Conservation (phyloP, 2,113 vertebrate species). For the Austrofundulus limnaeus region DNA sequence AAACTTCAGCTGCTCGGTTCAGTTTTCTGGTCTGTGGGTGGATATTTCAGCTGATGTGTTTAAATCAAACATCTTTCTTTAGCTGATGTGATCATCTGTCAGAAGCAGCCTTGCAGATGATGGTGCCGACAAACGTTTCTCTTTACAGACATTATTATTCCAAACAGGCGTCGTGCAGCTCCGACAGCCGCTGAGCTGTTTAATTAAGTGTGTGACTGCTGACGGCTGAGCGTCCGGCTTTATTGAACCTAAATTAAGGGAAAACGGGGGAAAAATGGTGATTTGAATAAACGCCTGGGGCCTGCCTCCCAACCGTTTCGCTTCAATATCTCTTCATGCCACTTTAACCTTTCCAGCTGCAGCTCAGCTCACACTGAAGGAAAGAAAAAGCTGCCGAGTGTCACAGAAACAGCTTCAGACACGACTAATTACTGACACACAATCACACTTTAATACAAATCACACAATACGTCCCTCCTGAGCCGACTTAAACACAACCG, state of each 20-base stretch:
- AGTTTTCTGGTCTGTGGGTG: neutral
- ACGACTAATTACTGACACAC: conserved; percentile 9
- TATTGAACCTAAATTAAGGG: conserved; percentile 77
- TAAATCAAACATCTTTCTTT: conserved; percentile 9
- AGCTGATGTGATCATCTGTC: conserved; percentile 46
- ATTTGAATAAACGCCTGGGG: conserved; percentile 79
- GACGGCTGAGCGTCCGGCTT: conserved; percentile 71
- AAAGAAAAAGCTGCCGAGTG: conserved; percentile 15
- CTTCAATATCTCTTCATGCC: conserved; percentile 76
- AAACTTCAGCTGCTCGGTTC: neutral
- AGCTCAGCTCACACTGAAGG: conserved; percentile 38
- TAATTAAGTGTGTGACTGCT: conserved; percentile 78
- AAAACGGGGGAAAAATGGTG: conserved; percentile 47
- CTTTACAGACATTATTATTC: conserved; percentile 73
- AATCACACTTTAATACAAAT: neutral
- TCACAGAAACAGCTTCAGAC: conserved; percentile 30
- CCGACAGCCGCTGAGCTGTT: conserved; percentile 70
- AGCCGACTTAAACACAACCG: no score
- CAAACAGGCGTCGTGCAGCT: conserved; percentile 59
- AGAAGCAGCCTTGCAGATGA: conserved; percentile 53
- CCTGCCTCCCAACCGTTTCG: conserved; percentile 67
- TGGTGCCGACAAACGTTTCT: conserved; percentile 73
- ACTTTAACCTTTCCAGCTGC: conserved; percentile 74
- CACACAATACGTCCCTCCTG: neutral
- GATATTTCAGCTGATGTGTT: neutral